phyloP scores from a whole-genome alignment of 2,888 invertebrate species.

The Ceraclea dissimilis region DNA sequence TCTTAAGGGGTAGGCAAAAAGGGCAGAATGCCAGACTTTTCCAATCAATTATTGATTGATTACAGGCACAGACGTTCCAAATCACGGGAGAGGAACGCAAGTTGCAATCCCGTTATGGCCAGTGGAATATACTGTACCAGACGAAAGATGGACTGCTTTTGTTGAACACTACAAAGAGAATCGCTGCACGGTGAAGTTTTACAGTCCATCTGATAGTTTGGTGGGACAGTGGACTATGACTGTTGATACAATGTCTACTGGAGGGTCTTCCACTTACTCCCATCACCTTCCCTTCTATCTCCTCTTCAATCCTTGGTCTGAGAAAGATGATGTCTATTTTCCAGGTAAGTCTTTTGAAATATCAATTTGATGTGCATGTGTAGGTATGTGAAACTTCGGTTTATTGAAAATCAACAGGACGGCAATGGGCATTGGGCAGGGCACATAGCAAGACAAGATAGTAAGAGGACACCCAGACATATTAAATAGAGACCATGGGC shows the following conservation, averaged over 20 bases:
- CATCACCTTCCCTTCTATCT: slow-evolving; percentile 71
- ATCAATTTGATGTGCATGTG: too few relatives aligned
- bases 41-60: too few relatives aligned
- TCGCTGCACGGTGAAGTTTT: slow-evolving; percentile 57
- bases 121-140: slow-evolving; percentile 51
- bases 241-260: slow-evolving; percentile 67
- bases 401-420: too few relatives aligned
- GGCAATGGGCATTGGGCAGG: too few relatives aligned
- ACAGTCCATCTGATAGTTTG: slow-evolving; percentile 62
- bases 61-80: slow-evolving; percentile 67
- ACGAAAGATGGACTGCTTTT: slow-evolving; percentile 66
- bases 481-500: too few relatives aligned
- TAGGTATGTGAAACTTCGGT: too few relatives aligned
- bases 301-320: slow-evolving; percentile 87
- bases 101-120: slow-evolving; percentile 65
- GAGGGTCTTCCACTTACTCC: slow-evolving; percentile 66
- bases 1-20: too few relatives aligned
- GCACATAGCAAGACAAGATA: too few relatives aligned
- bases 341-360: too few relatives aligned
- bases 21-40: too few relatives aligned
- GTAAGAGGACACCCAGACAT: too few relatives aligned
- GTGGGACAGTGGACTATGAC: slow-evolving; percentile 81
- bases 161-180: slow-evolving; percentile 60
- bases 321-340: slow-evolving; percentile 53
- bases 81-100: slow-evolving; percentile 72